Evolutionary conservation across 2,113 vertebrate genomes (phyloP).

Genomic region (Varanus komodoensis): DNA sequence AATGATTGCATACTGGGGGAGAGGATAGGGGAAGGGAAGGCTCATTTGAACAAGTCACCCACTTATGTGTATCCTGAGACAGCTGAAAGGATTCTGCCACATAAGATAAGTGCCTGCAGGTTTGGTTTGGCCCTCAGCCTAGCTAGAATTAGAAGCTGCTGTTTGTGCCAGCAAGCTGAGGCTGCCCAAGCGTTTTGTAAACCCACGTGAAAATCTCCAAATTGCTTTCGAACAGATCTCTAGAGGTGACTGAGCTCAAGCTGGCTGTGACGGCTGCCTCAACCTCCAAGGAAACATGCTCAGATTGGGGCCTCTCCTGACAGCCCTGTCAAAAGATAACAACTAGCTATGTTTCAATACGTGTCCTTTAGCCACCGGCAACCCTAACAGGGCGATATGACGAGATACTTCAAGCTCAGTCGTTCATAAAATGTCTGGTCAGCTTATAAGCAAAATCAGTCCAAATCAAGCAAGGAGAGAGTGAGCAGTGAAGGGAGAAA

Average conservation of each 20-base stretch:
- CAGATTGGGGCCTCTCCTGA: slow-evolving; percentile 66
- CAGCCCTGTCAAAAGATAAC: slow-evolving; percentile 67
- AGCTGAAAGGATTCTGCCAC: not conserved
- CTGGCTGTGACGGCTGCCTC: slow-evolving; percentile 48
- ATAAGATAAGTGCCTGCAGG: not conserved
- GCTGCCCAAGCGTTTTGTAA: slow-evolving; percentile 56
- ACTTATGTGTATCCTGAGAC: not conserved
- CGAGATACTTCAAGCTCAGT: slow-evolving; percentile 26
- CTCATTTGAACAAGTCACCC: not conserved
- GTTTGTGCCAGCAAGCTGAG: slow-evolving; percentile 56
- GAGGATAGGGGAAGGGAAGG: not conserved
- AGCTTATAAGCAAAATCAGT: slow-evolving; percentile 44
- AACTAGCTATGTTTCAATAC: slow-evolving; percentile 50
- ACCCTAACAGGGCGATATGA: slow-evolving; percentile 47
- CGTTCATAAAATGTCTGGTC: slow-evolving; percentile 25
- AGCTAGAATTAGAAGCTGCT: slow-evolving; percentile 66
- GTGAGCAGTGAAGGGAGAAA: slow-evolving; percentile 25
- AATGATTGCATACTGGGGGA: not conserved
- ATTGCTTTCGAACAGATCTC: slow-evolving; percentile 66
- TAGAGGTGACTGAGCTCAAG: slow-evolving; percentile 61
- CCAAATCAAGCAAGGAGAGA: not conserved
- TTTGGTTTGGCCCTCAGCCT: slow-evolving; percentile 24
- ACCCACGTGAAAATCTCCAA: slow-evolving; percentile 61
- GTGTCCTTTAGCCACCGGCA: slow-evolving; percentile 52
- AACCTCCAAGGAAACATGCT: slow-evolving; percentile 65